Base-by-base conservation (phyloP, 2,113 vertebrate genomes). In the Paraplagusia blochii region DNA sequence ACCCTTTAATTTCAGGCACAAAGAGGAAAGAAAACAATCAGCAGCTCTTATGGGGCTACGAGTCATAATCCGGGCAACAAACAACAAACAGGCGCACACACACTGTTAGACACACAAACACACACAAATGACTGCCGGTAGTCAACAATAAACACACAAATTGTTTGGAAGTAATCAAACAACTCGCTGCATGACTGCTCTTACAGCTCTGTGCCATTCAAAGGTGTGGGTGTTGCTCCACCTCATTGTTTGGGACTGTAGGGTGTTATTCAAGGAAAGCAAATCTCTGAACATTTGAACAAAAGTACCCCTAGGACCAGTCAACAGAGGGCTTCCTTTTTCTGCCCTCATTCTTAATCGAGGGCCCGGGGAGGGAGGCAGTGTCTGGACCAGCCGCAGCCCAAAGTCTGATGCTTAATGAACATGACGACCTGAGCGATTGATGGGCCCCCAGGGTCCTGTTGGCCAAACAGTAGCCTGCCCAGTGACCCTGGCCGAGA, bases 241-340 rank as follows among this genome's bases (percentile, higher is more conserved):
- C 53, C 73, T 81, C 72, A 88, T 89, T 69, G 79, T 90, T 87
- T 90, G 84, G 67, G 82, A 77, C 79, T 55, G 56, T 81, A 46
- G 49, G 57, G 62, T 68, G 65, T 90, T 90, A 86, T 89, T 87
- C 89, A 90, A 82, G 88, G 89, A 86, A 90, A 88, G 87, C 86
- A 87, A 87, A 88, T 90, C 82, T 89, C 88, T 90, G 90, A 81
- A 77, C n/a, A 80, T 85, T 79, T 64, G 67, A 91, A 90, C 90
- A 90, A 92, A 92, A 90, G 82, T 88, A 88, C 87, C 90, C 90
- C 73, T 88, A 92, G 90, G 90, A 91, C 86, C 85, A 85, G 84
- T 82, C 81, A 88, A 89, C 84, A 36, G 60, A 82, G 81, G 58
- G 56, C 86, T 94, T 97, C 93, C 93, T 93, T 80, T 82, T 83